A percentile compares a stretch with the other conserved stretches of the same genome.
Evolutionary conservation across 2,113 vertebrate species (phyloP).

Genomic region (Rhinichthys klamathensis): DNA sequence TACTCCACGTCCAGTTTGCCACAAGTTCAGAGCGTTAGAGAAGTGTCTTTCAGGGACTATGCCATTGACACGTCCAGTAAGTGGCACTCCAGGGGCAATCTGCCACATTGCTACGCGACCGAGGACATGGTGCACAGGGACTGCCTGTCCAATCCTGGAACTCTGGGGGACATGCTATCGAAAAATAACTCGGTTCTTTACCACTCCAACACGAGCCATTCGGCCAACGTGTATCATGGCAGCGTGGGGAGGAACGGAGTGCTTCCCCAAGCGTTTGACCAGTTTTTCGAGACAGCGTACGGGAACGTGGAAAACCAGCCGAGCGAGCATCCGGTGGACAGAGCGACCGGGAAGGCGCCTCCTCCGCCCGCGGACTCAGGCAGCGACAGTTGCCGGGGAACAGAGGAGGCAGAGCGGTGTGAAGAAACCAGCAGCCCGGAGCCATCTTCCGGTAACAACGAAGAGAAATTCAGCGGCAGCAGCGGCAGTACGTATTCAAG

Average conservation of each 20-base stretch:
- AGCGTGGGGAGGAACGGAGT: constrained; percentile 93
- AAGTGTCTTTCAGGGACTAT: constrained; percentile 99
- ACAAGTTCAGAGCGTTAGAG: constrained; percentile 97
- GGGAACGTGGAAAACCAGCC: constrained; percentile 82
- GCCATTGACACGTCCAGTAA: constrained; percentile 94
- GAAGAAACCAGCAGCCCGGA: constrained; percentile 92
- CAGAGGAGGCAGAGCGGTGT: constrained; percentile 78
- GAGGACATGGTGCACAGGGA: constrained; percentile 97
- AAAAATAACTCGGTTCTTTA: constrained; percentile 87
- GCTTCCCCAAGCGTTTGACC: constrained; percentile 96
- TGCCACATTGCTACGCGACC: constrained; percentile 91
- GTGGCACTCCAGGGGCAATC: constrained; percentile 95
- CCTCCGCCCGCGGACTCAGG: constrained; percentile 81
- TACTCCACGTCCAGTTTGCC: constrained; percentile 94
- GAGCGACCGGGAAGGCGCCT: constrained; percentile 79
- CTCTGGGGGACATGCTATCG: constrained; percentile 90
- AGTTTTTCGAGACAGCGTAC: constrained; percentile 98
- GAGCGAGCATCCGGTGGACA: constrained; percentile 83
- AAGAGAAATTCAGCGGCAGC: constrained; percentile 88
- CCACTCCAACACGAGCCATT: constrained; percentile 83
- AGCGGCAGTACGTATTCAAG: constrained; percentile 89
- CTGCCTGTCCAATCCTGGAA: constrained; percentile 85
- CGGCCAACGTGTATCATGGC: constrained; percentile 86
- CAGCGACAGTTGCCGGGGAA: constrained; percentile 83
- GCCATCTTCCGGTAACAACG: constrained; percentile 94